Base-by-base conservation (phyloP, 2,888 invertebrate genomes). In the Morpho helenor region DNA sequence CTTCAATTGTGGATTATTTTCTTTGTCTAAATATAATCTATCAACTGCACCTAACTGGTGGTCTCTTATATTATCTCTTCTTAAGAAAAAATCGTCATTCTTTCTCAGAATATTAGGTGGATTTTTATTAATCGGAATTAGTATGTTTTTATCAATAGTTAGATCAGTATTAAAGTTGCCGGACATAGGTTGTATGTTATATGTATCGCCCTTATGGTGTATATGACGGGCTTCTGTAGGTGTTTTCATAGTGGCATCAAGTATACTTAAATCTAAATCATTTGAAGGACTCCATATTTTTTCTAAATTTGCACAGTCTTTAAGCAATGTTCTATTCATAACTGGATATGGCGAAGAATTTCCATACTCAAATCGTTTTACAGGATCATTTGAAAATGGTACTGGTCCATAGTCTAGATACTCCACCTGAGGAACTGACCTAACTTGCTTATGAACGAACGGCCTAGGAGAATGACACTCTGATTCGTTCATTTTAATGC, bases 381-480 rank as follows among this genome's bases (percentile, higher is more conserved):
- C 60, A 47, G 87, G 81, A 58, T 89, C 87, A 55, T 69, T 70
- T 54, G 68, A 78, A 66, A 75, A 85, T 0, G 75, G 68, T 45
- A 87, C 57, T 40, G 77, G 62, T 64, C 58, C 57, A 46, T 52
- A 56, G 16, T 59, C 59, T 44, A 49, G 67, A 55, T 73, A 56
- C 47, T 66, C 70, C 39, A 74, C 52, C 47, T 75, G 71, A 8
- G 76, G 73, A n/a, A 67, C 61, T 44, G 61, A 61, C 2, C 75
- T 60, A 10, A 73, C 61, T 56, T 77, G 75, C 56, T 71, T 76
- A 49, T 79, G 79, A 31, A 83, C 67, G 63, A 80, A 81, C 1
- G 89, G 89, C 50, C 90, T 76, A 41, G 90, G 89, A 45, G 84
- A 88, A 63, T 90, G 90, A 62, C 87, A 87, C 60, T 89, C 89